Base-by-base conservation (phyloP, 2,888 invertebrate genomes). In the Papilio elwesi region DNA sequence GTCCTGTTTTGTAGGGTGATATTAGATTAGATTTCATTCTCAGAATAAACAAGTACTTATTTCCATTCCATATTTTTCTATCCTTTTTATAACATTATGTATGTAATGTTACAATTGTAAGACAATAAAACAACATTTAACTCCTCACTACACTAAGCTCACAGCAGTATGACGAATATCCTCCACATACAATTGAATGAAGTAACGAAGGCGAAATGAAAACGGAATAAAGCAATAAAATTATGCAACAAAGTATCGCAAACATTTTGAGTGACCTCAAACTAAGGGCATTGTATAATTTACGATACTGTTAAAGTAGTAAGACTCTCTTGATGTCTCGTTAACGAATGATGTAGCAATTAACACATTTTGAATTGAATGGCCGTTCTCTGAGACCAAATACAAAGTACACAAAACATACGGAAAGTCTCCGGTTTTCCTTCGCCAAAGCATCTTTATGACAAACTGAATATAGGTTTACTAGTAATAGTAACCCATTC, bases 231-330 rank as follows among this genome's bases (percentile, higher is more conserved):
- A 13, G 51, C 52, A 63, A 13, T 63, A 63, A 48, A 48, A 57
- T 70, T n/a, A 53, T 47, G 49, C 48, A 57, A 71, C 70, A 71
- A 71, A 51, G 57, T 49, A 66, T 38, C 16, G n/a, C 51, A 55
- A 15, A 53, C n/a, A 51, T 43, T 36, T 15, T 9, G 16, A 26
- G 55, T 59, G 49, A 66, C 49, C 49, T 66, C 43, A 57, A 65
- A 57, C 49, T 9, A 49, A 55, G 36, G 51, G 15, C 51, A 51
- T 55, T 71, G 15, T 66, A 66, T 51, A 15, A 49, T 71, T 66
- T 66, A 71, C 51, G 71, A 71, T 26, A 13, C 65, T 71, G 71
- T 71, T 15, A 71, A 71, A 43, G 26, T 26, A 26, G 48, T 49
- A 43, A 26, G 65, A 66, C 49, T 49, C 16, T 7, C 48, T 43